Conservation (phyloP, 2,113 vertebrate species). For the Ammodytes marinus region DNA sequence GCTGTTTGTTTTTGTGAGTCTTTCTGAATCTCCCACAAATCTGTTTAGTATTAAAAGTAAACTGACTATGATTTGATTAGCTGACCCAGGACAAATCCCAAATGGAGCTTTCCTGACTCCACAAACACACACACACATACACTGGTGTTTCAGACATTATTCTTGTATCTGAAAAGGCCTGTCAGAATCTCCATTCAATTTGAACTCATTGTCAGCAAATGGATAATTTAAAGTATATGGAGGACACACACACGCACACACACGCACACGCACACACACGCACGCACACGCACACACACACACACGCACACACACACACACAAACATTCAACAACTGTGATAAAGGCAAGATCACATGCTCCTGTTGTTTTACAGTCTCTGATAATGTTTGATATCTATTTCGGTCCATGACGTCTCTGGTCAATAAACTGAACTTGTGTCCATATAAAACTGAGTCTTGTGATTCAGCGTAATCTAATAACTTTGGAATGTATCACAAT, state of each 20-base stretch:
- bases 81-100: conserved; percentile 32
- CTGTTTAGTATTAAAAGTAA: conserved; percentile 76
- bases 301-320: neutral
- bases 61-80: conserved; percentile 48
- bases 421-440: neutral
- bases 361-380: neutral
- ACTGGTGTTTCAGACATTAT: conserved; percentile 3
- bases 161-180: neutral
- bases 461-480: neutral
- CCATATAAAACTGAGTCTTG: neutral
- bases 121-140: conserved; percentile 16
- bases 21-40: conserved; percentile 52
- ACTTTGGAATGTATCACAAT: neutral
- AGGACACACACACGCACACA: neutral
- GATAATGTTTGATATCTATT: neutral
- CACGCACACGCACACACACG: no score
- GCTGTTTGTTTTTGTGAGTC: conserved; percentile 50
- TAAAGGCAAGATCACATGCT: neutral
- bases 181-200: neutral
- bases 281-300: no score
- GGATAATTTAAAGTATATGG: neutral
- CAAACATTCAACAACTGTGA: neutral
- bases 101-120: conserved; percentile 25
- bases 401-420: neutral
- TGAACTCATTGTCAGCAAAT: neutral